Percentiles rank a stretch among this genome's conserved stretches.
These are phyloP conservation scores for Formica aserva DNA, from an alignment of 2,888 invertebrate genomes.

Conservation along the genomic window DNA sequence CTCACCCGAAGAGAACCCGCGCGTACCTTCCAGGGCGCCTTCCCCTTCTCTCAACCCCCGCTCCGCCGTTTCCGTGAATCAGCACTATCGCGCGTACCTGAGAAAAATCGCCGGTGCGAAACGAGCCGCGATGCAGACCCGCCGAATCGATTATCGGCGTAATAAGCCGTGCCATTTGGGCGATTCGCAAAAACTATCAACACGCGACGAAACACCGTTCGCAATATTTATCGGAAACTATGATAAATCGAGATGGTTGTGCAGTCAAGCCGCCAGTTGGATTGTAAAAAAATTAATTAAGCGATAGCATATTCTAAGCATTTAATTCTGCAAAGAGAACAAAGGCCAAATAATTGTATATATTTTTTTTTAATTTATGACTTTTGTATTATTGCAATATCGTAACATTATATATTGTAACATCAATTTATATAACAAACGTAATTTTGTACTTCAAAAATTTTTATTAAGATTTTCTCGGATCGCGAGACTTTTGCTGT, in stretches of 20 bases:
- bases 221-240: not conserved
- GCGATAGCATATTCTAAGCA: not conserved
- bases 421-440: not conserved
- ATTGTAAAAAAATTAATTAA: not conserved
- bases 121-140: constrained; percentile 46
- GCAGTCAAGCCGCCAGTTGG: not conserved
- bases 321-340: not conserved
- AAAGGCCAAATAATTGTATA: not conserved
- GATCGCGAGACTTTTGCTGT: constrained; percentile 30
- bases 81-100: constrained; percentile 79
- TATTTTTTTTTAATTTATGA: not conserved
- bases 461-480: not conserved
- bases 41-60: constrained; percentile 28
- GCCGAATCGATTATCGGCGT: constrained; percentile 52
- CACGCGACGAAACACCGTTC: constrained; percentile 3
- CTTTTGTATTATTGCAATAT: too few species aligned
- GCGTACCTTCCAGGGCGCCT: constrained; percentile 32
- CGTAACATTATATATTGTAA: not conserved
- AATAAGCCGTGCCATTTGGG: constrained; percentile 49
- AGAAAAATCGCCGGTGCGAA: constrained; percentile 73
- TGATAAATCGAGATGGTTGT: not conserved
- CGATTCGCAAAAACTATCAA: constrained; percentile 28
- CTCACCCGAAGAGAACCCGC: constrained; percentile 64
- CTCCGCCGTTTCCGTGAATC: constrained; percentile 81
- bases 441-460: not conserved